Evolutionary conservation across 1,140 invertebrate genomes (phyloP), one percentile per base, ranked within the genome.

Genomic region (Cyrtorhinus lividipennis): DNA sequence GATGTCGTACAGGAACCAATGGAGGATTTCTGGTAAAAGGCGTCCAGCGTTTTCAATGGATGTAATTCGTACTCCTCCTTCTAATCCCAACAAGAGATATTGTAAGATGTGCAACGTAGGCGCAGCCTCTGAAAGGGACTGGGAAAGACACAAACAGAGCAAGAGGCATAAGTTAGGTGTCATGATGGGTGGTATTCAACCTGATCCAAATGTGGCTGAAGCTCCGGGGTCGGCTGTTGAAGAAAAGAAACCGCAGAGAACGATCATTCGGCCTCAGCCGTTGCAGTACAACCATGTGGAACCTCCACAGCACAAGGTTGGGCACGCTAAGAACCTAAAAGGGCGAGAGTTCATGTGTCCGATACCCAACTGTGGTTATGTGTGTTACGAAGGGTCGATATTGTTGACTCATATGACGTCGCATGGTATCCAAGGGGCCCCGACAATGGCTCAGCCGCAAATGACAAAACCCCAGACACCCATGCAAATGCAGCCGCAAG

Each of bases 341-440:
- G 10, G 38, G 38, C 8, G 58, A 30, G 58, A 59, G n/a, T 59
- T 30, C 26, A 59, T 59, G n/a, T 59, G 58, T 23, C 58, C 58
- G 24, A 59, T 59, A 8, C 58, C 58, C 5, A 59, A 59, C 26
- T 59, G 58, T 30, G 27, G 27, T n/a, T 59, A 59, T 30, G 24
- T 30, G 2, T 59, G 58, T 24, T 27, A 59, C n/a, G 58, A 59
- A 59, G 58, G 58, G n/a, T 59, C 58, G 2, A 30, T 10, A 18
- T 23, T 59, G 13, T 24, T 59, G n/a, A 59, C n/a, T 5, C 58
- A 59, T 24, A 59, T 59, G 58, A 59, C 58, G 27, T 26, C 58
- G 2, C 58, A 59, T 30, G 58, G 58, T 2, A 59, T 59, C n/a
- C 24, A 53, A 22, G 48, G 48, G 38, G 8, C 8, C 8, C n/a